Evolutionary conservation across 2,888 invertebrate genomes (phyloP), one percentile per base, ranked within the genome.

Genomic region (Brachyopa scutellaris): DNA sequence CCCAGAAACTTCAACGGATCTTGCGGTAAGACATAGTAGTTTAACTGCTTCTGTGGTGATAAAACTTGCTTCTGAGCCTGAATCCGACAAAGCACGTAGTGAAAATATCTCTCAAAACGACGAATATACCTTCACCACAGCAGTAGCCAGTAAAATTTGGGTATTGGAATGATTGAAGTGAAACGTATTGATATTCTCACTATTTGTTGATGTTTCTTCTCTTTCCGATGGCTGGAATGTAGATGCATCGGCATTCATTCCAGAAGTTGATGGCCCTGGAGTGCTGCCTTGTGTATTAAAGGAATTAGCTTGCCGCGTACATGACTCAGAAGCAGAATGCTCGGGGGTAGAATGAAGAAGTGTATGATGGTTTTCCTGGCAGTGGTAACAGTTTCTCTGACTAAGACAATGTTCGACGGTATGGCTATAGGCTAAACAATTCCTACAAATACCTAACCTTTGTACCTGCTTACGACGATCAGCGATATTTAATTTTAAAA

Each of bases 1-100:
- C 38, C 57, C 57, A 38, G 49, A 69, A 11, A 69, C 49, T 7
- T 69, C 23, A 36, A 23, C 47, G 13, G 45, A 33, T 6, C 26
- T 70, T n/a, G n/a, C n/a, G n/a, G n/a, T n/a, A n/a, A n/a, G n/a
- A n/a, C n/a, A n/a, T n/a, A n/a, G n/a, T n/a, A n/a, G n/a, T n/a
- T n/a, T n/a, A n/a, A n/a, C n/a, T n/a, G n/a, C n/a, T n/a, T n/a
- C n/a, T n/a, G 29, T 6, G 0, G 47, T 62, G 1, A 62, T 62
- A 6, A 62, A 62, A 1, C 31, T 42, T 1, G 33, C 19, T n/a
- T 62, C 47, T 36, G 62, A 62, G 0, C 36, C 49, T 8, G 33
- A 33, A 5, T 49, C 49, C 5, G 36, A 36, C 5, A 62, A 9
- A 9, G 49, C 38, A 15, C 62, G 49, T n/a, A 31, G 19, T 8